Percentiles rank a stretch among this genome's conserved stretches.
phyloP scores from a whole-genome alignment of 2,888 invertebrate species.

The Amphipyra berbera region DNA sequence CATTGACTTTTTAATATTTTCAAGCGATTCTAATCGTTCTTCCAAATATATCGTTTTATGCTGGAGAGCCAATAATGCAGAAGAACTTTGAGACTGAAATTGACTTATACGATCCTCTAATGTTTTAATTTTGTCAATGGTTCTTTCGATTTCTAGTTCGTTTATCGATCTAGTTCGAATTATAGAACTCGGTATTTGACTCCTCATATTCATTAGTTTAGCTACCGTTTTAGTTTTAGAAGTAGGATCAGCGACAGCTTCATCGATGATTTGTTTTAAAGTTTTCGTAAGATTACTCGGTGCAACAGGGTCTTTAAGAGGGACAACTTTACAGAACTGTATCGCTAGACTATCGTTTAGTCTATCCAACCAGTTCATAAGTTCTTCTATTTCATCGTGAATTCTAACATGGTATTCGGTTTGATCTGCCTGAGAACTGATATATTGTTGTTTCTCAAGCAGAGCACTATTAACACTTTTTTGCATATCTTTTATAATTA shows the following conservation, averaged over 20 bases:
- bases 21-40: constrained; percentile 62
- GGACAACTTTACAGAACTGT: constrained; percentile 56
- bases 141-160: constrained; percentile 55
- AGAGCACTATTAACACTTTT: constrained; percentile 58
- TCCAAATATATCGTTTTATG: constrained; percentile 67
- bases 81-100: constrained; percentile 52
- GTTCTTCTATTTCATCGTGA: constrained; percentile 65
- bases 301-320: constrained; percentile 48
- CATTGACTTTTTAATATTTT: constrained; percentile 61
- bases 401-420: constrained; percentile 60
- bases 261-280: constrained; percentile 58
- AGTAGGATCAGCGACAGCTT: constrained; percentile 47
- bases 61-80: constrained; percentile 59
- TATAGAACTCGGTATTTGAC: constrained; percentile 12
- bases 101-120: constrained; percentile 59
- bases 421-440: constrained; percentile 58
- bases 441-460: constrained; percentile 59
- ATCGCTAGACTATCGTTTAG: constrained; percentile 63
- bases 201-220: constrained; percentile 32
- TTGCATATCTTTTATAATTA: constrained; percentile 60
- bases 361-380: constrained; percentile 69
- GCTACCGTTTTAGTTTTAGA: constrained; percentile 41
- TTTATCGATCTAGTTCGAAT: constrained; percentile 31
- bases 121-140: constrained; percentile 60
- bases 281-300: constrained; percentile 57